Conservation (phyloP, 2,113 vertebrate genomes). For the Rhinolophus sinicus region DNA sequence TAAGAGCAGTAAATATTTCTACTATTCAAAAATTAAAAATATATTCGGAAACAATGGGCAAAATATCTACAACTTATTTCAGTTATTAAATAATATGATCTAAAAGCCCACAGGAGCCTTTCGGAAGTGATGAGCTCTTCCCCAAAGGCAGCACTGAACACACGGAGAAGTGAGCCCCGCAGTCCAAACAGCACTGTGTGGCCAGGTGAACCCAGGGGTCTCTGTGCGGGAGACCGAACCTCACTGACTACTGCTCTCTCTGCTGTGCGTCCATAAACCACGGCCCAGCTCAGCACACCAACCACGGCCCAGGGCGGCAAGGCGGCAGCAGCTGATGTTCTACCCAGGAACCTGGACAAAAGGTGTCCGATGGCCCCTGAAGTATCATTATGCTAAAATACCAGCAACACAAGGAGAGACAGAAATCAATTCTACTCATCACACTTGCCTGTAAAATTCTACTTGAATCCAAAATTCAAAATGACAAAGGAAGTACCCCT, state of each 20-base stretch:
- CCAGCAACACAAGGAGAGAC: neutral
- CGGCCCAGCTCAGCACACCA: neutral
- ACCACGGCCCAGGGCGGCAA: neutral
- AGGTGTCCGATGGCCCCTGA: neutral
- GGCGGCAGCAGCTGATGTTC: neutral
- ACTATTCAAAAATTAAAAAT: neutral
- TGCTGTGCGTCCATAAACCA: rapidly evolving
- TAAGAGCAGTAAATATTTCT: neutral
- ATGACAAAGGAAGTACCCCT: neutral
- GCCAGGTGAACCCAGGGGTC: neutral
- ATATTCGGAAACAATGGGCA: neutral
- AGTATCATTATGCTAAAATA: neutral
- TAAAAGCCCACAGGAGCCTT: neutral
- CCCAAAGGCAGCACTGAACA: too few species aligned
- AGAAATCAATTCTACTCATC: neutral
- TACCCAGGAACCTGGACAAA: neutral
- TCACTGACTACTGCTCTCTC: too few species aligned
- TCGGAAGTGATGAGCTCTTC: neutral
- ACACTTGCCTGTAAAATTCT: neutral
- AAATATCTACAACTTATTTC: neutral
- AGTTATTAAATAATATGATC: neutral
- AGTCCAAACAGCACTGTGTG: neutral
- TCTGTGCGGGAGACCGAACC: neutral
- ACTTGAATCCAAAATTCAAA: neutral
- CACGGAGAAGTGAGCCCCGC: too few species aligned